Evolutionary conservation across 1,140 invertebrate species (phyloP), one percentile per base, ranked within the genome.

Genomic region (Probaryconus sp.): DNA sequence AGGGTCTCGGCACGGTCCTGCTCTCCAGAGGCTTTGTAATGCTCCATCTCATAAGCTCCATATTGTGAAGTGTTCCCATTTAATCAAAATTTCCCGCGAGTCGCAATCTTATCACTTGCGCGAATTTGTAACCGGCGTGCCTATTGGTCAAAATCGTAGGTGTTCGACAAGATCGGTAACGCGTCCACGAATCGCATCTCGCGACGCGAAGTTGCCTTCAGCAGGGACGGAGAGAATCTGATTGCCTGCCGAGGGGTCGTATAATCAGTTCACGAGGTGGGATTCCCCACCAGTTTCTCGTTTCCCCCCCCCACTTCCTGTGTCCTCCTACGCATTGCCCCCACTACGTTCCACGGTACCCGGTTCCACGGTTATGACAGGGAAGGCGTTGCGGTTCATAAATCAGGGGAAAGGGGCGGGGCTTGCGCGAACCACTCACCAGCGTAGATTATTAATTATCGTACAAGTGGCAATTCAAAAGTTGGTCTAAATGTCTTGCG

Each of bases 371-470:
- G 77, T 87, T 87, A 88, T 88, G 85, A 88, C 85, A 86, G 80
- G 76, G 81, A 81, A 83, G 85, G 86, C 85, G 86, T 84, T 80
- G 81, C 86, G 81, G 80, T 86, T 87, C 85, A 87, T 87, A 87
- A 88, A 87, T 87, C 85, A 84, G 83, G 82, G 79, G 79, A 58
- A 77, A 77, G 74, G 58, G 83, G 84, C 85, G 84, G 81, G 73
- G 81, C 79, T 43, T 76, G 26, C 30, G 28, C 70, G 77, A 85
- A 72, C 86, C 86, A 88, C 82, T 87, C 86, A 87, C 79, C 81
- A 81, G 33, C 80, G 78, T 70, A 71, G 73, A 76, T 87, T 87
- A 88, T 88, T 87, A 87, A 88, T 88, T 88, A 87, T 88, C 85
- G 86, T 86, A 79, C 68, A 47, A 43, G 69, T 33, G 30, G 38